Evolutionary conservation across 2,113 vertebrate genomes (phyloP).

Genomic region (Python bivittatus): DNA sequence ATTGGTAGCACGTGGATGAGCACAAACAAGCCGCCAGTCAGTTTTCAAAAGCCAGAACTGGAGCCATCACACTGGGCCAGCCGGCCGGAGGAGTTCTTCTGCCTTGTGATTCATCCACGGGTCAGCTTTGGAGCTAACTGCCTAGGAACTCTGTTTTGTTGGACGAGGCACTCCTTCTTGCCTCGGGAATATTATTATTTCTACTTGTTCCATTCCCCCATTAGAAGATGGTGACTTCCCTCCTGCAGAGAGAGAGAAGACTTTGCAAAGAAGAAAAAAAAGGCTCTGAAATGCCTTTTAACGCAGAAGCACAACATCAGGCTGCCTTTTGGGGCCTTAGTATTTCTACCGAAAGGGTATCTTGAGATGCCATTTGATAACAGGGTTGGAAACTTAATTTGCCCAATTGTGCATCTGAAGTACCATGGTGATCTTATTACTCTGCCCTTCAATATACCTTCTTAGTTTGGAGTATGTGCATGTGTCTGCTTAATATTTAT

Average conservation of each 20-base stretch:
- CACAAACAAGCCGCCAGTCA: conserved; percentile 52
- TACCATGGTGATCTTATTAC: background rate
- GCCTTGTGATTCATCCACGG: conserved; percentile 51
- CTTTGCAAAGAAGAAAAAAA: background rate
- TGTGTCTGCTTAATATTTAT: background rate
- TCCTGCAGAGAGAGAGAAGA: conserved; percentile 4
- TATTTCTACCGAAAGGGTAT: conserved; percentile 22
- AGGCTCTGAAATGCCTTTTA: conserved; percentile 17
- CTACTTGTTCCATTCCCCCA: conserved; percentile 46
- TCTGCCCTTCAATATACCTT: background rate
- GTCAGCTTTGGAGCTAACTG: conserved; percentile 52
- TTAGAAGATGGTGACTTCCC: conserved; percentile 41
- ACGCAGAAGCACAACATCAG: background rate
- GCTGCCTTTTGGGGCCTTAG: conserved; percentile 10
- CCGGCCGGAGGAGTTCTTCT: conserved; percentile 49
- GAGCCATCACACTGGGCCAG: conserved; percentile 53
- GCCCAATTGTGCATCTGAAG: conserved; percentile 9
- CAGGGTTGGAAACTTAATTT: conserved; percentile 16
- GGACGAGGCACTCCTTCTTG: conserved; percentile 57
- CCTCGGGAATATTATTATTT: conserved; percentile 55
- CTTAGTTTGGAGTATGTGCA: too few species aligned
- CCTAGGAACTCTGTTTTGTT: conserved; percentile 55
- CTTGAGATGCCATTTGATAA: conserved; percentile 43
- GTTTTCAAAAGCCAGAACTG: conserved; percentile 57
- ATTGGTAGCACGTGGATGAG: conserved; percentile 15